Evolutionary conservation across 2,113 vertebrate species (phyloP).

Genomic region (Peromyscus maniculatus): DNA sequence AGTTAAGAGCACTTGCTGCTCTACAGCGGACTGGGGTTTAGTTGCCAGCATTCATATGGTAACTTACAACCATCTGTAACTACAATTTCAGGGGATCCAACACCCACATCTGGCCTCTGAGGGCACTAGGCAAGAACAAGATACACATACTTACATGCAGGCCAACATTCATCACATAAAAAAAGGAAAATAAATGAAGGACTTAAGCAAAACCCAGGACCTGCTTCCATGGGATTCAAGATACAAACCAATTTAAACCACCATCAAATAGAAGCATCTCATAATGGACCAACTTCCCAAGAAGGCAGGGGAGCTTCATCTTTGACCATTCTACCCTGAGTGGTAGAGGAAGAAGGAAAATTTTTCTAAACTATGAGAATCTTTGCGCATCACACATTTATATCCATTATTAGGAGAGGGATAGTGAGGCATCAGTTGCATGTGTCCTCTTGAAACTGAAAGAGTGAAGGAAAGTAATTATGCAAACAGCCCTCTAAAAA

Average conservation of each 20-base stretch:
- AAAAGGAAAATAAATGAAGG: not conserved
- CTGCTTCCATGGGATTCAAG: not conserved
- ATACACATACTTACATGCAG: not conserved
- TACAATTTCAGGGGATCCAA: not conserved
- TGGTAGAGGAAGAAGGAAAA: not conserved
- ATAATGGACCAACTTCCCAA: not conserved
- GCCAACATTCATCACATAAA: not conserved
- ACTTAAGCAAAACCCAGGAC: not conserved
- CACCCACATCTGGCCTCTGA: not conserved
- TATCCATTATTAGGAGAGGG: not conserved
- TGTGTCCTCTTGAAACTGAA: not conserved
- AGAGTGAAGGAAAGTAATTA: slow-evolving; percentile 4
- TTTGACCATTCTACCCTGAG: not conserved
- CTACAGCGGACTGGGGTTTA: not conserved
- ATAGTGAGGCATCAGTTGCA: not conserved
- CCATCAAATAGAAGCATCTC: not conserved
- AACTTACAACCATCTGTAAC: not conserved
- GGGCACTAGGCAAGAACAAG: not conserved
- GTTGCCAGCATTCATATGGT: not conserved
- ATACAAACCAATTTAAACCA: slow-evolving; percentile 21
- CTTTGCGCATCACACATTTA: not conserved
- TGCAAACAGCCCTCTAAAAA: not conserved
- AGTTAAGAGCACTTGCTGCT: not conserved
- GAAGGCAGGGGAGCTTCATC: not conserved
- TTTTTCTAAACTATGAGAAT: slow-evolving; percentile 26